Conservation (phyloP, 2,113 vertebrate genomes). For the Setophaga kirtlandii region DNA sequence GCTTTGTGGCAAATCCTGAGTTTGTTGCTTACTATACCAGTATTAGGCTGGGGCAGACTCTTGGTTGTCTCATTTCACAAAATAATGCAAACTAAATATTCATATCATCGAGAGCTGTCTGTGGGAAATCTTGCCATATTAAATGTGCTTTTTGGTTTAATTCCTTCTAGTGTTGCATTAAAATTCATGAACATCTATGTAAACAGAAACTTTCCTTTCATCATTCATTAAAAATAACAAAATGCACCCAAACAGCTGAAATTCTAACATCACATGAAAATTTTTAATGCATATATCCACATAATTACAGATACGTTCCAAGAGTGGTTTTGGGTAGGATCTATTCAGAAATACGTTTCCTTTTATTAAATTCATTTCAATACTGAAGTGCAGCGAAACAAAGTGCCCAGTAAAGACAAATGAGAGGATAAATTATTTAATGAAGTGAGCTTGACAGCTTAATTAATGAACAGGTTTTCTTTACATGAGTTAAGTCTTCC, state of each 20-base stretch:
- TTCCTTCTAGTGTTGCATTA: conserved; percentile 20
- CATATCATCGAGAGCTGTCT: not conserved
- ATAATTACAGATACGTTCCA: not conserved
- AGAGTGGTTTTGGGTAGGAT: not conserved
- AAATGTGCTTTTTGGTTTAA: conserved; percentile 11
- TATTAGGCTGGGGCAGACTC: not conserved
- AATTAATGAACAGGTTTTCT: not conserved
- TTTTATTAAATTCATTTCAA: not conserved
- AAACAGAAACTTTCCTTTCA: conserved; percentile 25
- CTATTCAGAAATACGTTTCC: not conserved
- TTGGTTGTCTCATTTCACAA: not conserved
- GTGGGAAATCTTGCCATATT: not conserved
- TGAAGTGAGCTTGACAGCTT: not conserved
- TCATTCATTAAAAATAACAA: conserved; percentile 18
- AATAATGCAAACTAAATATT: not conserved
- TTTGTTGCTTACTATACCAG: not conserved
- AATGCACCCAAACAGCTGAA: not conserved
- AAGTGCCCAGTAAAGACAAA: not conserved
- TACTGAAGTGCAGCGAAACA: not conserved
- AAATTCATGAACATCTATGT: conserved; percentile 15
- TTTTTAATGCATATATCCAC: not conserved
- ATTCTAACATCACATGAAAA: not conserved
- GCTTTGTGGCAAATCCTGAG: not conserved
- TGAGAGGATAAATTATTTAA: not conserved
- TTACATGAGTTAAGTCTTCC: not conserved